These are phyloP conservation scores for Parasteatoda tepidariorum DNA, from an alignment of 1,140 invertebrate genomes.

Conservation along the genomic window DNA sequence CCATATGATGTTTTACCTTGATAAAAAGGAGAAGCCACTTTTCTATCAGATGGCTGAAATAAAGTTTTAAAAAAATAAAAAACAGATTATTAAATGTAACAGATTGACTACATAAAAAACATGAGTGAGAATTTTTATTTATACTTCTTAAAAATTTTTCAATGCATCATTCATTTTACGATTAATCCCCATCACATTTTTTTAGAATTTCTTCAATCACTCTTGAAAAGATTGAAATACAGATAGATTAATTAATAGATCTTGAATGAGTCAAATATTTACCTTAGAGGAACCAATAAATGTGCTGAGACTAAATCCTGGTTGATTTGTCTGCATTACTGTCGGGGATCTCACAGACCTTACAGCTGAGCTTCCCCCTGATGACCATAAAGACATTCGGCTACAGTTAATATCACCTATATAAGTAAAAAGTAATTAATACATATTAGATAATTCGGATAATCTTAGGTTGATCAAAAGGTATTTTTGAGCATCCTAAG, in stretches of 20 bases:
- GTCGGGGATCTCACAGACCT: constrained; percentile 9
- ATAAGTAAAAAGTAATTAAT: background rate
- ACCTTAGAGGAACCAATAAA: constrained; percentile 45
- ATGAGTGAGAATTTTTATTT: background rate
- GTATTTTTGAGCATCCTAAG: no score
- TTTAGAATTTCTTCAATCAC: no score
- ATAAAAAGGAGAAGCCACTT: constrained; percentile 79
- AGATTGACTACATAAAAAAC: background rate
- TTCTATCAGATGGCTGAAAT: background rate
- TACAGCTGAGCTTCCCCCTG: background rate
- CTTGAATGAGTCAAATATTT: background rate
- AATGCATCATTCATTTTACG: background rate
- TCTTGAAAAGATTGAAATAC: background rate
- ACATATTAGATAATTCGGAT: no score
- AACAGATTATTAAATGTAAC: background rate
- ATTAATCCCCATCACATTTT: background rate
- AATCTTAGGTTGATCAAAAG: no score
- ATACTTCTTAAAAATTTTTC: background rate
- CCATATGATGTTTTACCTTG: constrained; percentile 83
- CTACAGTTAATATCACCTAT: constrained; percentile 10
- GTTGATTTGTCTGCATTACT: constrained; percentile 12
- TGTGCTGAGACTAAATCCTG: constrained; percentile 25
- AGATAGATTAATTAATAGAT: background rate
- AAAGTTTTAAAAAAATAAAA: background rate
- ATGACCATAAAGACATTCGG: constrained; percentile 32